Evolutionary conservation across 2,888 invertebrate genomes (phyloP).

Genomic region (Emesis furor): DNA sequence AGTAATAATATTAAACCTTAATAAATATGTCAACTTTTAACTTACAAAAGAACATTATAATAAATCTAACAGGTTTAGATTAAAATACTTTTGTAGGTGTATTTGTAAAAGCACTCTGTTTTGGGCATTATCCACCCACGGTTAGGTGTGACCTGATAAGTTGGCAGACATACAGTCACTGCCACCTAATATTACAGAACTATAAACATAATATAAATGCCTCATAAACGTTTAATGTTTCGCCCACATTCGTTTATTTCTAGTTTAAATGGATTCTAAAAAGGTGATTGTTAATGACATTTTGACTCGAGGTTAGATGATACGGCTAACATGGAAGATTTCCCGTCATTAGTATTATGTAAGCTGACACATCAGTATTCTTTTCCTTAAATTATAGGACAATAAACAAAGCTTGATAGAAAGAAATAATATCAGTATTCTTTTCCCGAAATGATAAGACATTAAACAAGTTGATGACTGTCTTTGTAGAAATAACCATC

Average conservation of each 20-base stretch:
- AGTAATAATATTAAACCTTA: not conserved
- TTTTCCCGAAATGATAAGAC: no score
- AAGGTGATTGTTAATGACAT: no score
- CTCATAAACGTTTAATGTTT: not conserved
- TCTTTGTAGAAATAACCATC: no score
- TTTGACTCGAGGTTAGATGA: no score
- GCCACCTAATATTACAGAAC: not conserved
- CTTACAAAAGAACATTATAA: not conserved
- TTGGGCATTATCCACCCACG: not conserved
- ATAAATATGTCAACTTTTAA: conserved; percentile 9
- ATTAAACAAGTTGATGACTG: no score
- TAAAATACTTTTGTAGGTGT: conserved; percentile 15
- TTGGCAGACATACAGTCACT: not conserved
- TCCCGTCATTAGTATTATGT: no score
- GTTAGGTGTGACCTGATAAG: conserved; percentile 6
- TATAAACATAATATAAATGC: not conserved
- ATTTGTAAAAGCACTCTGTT: conserved; percentile 8
- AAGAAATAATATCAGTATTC: no score
- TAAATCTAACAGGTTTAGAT: not conserved
- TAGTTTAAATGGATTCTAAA: no score
- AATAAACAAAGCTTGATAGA: no score
- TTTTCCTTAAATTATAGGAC: no score
- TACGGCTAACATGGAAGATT: no score
- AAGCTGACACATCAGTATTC: no score
- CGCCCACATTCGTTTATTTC: not conserved